A percentile compares a stretch with the other conserved stretches of the same genome.
Conservation (phyloP, 64 coral and sea anemone species). For the Actinia tenebrosa region DNA sequence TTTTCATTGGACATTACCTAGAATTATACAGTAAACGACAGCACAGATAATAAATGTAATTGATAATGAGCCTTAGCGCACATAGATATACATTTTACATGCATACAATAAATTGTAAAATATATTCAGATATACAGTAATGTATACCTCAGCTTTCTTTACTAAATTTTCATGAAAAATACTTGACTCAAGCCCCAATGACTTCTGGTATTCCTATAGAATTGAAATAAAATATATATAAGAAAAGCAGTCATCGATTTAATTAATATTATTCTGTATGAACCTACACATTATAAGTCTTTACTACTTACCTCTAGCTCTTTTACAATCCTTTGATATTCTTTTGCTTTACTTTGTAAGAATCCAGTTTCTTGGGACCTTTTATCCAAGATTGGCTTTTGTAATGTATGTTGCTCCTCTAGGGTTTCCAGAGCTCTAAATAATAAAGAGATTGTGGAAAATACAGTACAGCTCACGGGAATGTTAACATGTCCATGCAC, state of each 20-base stretch:
- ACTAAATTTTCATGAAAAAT: conserved; percentile 69
- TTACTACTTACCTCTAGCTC: conserved; percentile 59
- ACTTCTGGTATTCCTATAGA: conserved; percentile 64
- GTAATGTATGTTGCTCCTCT: conserved; percentile 64
- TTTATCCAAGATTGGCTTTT: conserved; percentile 77
- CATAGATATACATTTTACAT: no score
- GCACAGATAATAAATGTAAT: no score
- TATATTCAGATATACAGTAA: not conserved
- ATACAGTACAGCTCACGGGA: no score
- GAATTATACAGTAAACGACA: no score
- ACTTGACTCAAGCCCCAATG: conserved; percentile 55
- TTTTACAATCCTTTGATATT: conserved; percentile 74
- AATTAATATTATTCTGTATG: no score
- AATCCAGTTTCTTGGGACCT: conserved; percentile 83
- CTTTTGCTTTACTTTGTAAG: conserved; percentile 76
- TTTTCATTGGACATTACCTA: no score
- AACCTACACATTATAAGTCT: not conserved
- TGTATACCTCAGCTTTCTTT: conserved; percentile 70
- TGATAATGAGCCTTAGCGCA: no score
- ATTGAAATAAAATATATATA: no score
- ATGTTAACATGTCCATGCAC: no score
- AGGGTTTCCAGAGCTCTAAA: conserved; percentile 72
- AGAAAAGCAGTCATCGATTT: no score
- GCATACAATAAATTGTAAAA: not conserved
- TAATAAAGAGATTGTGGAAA: no score